Percentiles rank a stretch among this genome's conserved stretches.
Conservation (phyloP, 1,140 invertebrate genomes). For the Amphibalanus amphitrite region DNA sequence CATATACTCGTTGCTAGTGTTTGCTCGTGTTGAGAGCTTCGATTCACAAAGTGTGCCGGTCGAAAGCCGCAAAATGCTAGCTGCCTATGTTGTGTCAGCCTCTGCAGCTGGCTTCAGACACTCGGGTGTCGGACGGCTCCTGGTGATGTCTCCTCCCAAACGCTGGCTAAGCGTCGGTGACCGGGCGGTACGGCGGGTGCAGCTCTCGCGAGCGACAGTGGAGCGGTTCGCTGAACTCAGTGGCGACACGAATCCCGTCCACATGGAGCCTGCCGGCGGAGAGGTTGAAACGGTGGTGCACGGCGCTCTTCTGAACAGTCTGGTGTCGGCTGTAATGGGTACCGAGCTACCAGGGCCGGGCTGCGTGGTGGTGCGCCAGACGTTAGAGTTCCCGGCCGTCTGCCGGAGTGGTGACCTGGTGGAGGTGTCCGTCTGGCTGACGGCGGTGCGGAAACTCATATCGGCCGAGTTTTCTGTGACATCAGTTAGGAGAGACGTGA, state of each 20-base stretch:
- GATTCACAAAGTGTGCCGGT: too few species aligned
- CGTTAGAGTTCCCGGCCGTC: slow-evolving; percentile 54
- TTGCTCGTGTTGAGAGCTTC: too few species aligned
- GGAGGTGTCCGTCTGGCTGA: slow-evolving; percentile 46
- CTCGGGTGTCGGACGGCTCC: too few species aligned
- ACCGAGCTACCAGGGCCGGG: slow-evolving; percentile 62
- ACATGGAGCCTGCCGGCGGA: slow-evolving; percentile 30
- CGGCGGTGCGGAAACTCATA: slow-evolving; percentile 51
- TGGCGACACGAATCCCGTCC: slow-evolving; percentile 60
- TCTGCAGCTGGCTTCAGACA: too few species aligned
- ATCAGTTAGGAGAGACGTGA: too few species aligned
- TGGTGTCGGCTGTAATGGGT: slow-evolving; percentile 61
- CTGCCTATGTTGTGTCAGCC: too few species aligned
- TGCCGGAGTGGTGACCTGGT: slow-evolving; percentile 56
- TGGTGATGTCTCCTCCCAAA: slow-evolving; percentile 41
- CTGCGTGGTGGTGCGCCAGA: slow-evolving; percentile 52
- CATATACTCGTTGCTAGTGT: too few species aligned
- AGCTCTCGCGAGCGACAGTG: slow-evolving; percentile 45
- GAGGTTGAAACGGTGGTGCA: slow-evolving; percentile 40
- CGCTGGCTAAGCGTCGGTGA: slow-evolving; percentile 57
- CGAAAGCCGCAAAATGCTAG: too few species aligned
- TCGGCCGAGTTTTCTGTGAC: slow-evolving; percentile 41
- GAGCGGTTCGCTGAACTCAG: slow-evolving; percentile 48
- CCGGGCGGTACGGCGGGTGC: slow-evolving; percentile 56
- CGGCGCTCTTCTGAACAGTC: slow-evolving; percentile 58